Conservation (phyloP, 2,113 vertebrate genomes). For the Phodopus roborovskii region DNA sequence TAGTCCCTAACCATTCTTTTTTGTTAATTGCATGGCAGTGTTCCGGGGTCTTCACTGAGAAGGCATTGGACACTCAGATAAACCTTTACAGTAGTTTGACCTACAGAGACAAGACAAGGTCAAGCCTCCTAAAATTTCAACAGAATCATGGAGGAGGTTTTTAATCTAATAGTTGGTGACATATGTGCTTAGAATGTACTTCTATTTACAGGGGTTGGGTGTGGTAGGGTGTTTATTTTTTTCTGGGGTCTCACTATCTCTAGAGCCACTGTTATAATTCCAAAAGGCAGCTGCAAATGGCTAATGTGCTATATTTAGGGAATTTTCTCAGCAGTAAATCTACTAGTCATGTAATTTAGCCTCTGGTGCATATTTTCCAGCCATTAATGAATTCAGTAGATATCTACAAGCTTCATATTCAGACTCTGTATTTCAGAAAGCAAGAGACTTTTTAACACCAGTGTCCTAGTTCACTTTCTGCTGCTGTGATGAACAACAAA, state of each 20-base stretch:
- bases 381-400: background rate
- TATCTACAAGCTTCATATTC: background rate
- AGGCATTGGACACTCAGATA: too few relatives aligned
- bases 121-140: background rate
- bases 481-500: background rate
- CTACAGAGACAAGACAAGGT: too few relatives aligned
- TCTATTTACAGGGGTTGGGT: background rate
- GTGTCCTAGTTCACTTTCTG: background rate
- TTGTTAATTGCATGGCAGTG: background rate
- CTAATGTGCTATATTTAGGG: background rate
- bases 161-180: too few relatives aligned
- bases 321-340: constrained; percentile 26
- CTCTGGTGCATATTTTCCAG: background rate
- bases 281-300: background rate
- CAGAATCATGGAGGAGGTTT: background rate
- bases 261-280: background rate
- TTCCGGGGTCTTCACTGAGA: background rate
- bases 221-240: background rate
- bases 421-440: background rate
- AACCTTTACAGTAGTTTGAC: background rate
- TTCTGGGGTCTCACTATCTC: background rate
- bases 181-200: background rate
- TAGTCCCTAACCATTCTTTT: background rate
- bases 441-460: background rate
- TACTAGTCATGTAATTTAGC: background rate